Evolutionary conservation across 2,888 invertebrate species (phyloP), one percentile per base, ranked within the genome.

Genomic region (Endotricha flammealis): DNA sequence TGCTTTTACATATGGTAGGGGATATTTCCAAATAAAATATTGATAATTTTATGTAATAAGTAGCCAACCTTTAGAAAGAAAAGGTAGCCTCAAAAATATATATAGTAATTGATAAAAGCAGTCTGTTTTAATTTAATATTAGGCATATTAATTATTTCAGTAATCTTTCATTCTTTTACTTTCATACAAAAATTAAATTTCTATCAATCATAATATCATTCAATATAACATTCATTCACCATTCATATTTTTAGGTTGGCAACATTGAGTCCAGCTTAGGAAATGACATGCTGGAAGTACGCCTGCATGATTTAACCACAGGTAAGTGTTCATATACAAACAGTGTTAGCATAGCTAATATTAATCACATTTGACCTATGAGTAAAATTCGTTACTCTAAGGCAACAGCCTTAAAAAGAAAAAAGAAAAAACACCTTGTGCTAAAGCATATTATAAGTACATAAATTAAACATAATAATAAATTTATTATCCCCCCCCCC

Each of bases 211-310:
- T 20, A 17, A 12, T 12, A 20, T 13, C 17, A 27, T 28, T 12
- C 12, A 20, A 28, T 2, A 28, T 12, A 20, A 20, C 9, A 10
- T 13, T 7, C 9, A 24, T 16, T 16, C 30, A 12, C 30, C 30
- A 32, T 31, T 12, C 27, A 34, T 40, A 43, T 48, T 48, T 49
- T 39, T 39, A 32, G 27, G 40, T 42, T 50, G 54, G 55, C 45
- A 62, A 58, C 56, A 57, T 49, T 49, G 27, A 48, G 74, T 80
- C 81, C 80, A 82, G 74, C 65, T 63, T 48, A 32, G 51, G 55
- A 57, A 63, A 48, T 63, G 59, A 61, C 82, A 82, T 85, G 82
- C 83, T 65, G 67, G 66, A 59, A 64, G 50, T 46, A 27, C 33
- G 55, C 64, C 70, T 65, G 66, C 64, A 51, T 42, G 56, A 57